Conservation (phyloP, 2,888 invertebrate genomes). For the Entomobrya multifasciata region DNA sequence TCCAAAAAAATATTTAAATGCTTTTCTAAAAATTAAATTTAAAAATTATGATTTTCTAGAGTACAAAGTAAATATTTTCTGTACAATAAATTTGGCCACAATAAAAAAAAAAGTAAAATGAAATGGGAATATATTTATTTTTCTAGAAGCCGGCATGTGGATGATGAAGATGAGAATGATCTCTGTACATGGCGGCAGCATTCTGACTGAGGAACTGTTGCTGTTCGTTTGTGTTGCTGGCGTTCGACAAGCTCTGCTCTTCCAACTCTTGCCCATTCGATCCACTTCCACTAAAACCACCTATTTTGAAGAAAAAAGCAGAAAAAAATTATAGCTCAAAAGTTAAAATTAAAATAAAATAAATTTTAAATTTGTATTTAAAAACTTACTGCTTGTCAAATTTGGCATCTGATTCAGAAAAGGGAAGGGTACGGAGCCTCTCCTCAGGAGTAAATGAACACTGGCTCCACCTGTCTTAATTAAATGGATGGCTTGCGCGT, state of each 20-base stretch:
- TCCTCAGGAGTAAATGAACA: conserved; percentile 83
- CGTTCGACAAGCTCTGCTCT: conserved; percentile 77
- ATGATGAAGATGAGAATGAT: conserved; percentile 61
- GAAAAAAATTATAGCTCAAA: too few relatives aligned
- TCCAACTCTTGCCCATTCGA: conserved; percentile 77
- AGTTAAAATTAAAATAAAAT: too few relatives aligned
- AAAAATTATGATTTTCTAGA: neutral
- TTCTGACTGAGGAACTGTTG: conserved; percentile 77
- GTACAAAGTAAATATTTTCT: neutral
- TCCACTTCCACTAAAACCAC: conserved; percentile 77
- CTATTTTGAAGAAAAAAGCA: conserved; percentile 21
- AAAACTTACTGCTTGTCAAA: conserved; percentile 73
- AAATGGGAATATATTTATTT: neutral
- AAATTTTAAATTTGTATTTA: neutral
- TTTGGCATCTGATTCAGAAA: conserved; percentile 79
- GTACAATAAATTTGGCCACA: neutral
- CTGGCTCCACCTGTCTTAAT: conserved; percentile 86
- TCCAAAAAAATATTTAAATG: too few relatives aligned
- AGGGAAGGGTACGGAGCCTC: conserved; percentile 79
- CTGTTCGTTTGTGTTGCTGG: conserved; percentile 76
- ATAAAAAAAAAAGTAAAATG: neutral
- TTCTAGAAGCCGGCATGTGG: neutral
- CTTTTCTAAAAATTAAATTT: neutral
- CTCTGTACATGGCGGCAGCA: conserved; percentile 78
- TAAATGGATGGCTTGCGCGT: conserved; percentile 87